Evolutionary conservation across 2,113 vertebrate species (phyloP).

Genomic region (Triplophysa siluroides): DNA sequence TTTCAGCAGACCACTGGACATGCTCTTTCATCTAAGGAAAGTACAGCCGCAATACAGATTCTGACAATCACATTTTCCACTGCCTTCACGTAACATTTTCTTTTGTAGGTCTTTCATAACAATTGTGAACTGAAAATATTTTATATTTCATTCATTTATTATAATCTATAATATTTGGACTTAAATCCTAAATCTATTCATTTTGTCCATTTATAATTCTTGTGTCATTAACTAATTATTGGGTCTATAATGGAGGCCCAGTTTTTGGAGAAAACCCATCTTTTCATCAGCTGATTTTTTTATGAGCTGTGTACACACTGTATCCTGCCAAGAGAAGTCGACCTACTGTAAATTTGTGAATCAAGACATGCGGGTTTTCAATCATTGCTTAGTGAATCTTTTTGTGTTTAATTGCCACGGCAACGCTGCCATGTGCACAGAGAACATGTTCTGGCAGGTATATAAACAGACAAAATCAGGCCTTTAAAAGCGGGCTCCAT

Average conservation of each 20-base stretch:
- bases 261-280: no score
- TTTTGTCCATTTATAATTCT: no score
- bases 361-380: neutral
- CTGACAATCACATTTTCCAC: neutral
- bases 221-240: no score
- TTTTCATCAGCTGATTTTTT: no score
- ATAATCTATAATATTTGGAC: no score
- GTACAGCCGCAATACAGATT: neutral
- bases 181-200: no score
- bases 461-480: neutral
- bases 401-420: conserved; percentile 8
- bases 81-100: no score
- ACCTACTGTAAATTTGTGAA: neutral
- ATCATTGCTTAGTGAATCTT: neutral
- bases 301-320: neutral
- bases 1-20: neutral
- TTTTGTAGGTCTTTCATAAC: no score
- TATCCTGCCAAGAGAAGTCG: neutral
- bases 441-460: neutral
- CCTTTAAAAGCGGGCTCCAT: neutral
- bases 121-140: no score
- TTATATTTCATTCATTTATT: no score
- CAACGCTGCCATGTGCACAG: neutral
- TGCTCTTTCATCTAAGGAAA: neutral
- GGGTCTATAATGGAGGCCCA: no score